phyloP scores from a whole-genome alignment of 1,140 invertebrate genomes.

The Drosophila insularis region DNA sequence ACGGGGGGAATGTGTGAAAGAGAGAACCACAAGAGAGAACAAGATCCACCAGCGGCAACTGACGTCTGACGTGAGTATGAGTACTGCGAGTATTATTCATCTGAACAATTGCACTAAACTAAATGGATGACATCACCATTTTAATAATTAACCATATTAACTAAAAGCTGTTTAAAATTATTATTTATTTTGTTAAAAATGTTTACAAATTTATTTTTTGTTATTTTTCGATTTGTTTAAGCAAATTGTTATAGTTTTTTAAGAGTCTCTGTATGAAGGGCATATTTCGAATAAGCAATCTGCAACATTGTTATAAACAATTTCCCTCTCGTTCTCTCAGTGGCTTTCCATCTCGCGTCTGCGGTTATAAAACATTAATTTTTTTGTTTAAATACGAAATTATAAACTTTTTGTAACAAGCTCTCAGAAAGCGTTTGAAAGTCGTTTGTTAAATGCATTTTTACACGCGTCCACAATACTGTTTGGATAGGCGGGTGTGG shows the following conservation, averaged over 20 bases:
- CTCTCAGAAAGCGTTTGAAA: conserved; percentile 74
- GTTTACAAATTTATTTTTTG: not conserved
- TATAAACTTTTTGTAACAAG: conserved; percentile 78
- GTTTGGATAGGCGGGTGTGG: conserved; percentile 30
- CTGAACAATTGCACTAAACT: not conserved
- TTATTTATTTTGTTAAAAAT: not conserved
- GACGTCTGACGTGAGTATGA: not conserved
- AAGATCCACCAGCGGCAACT: not conserved
- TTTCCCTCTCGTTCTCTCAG: conserved; percentile 13
- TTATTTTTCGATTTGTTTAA: not conserved
- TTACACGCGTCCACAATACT: conserved; percentile 44
- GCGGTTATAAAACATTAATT: conserved; percentile 68
- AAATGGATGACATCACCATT: not conserved
- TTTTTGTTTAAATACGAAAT: conserved; percentile 78
- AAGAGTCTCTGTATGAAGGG: not conserved
- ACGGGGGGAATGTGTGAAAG: not conserved
- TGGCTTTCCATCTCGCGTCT: too few species aligned
- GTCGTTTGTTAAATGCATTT: conserved; percentile 64
- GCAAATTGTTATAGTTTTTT: not conserved
- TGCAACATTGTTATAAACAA: conserved; percentile 58
- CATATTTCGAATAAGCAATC: conserved; percentile 20
- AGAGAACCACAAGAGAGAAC: not conserved
- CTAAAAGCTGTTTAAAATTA: not conserved
- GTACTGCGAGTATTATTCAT: not conserved
- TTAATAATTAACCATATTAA: not conserved